Evolutionary conservation across 2,113 vertebrate species (phyloP), one percentile per base, ranked within the genome.

Genomic region (Danionella cerebrum): DNA sequence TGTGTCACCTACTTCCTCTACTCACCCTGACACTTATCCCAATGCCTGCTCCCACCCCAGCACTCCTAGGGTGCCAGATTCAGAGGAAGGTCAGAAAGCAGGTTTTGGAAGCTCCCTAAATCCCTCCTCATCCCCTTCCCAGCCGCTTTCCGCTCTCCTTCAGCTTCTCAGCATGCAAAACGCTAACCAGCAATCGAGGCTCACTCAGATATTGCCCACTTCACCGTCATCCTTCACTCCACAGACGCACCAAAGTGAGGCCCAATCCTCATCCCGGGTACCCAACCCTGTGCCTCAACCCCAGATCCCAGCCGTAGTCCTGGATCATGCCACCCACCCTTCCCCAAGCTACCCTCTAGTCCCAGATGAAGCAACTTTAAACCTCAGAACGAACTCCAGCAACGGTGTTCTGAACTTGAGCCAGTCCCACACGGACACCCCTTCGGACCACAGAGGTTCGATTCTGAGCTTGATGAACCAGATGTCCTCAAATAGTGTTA

Each of bases 61-160:
- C 33, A 47, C 35, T 63, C 65, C 6, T n/a, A 65, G 44, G 35
- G 54, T 70, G 9, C 35, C 18, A 3, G 74, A 76, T 14, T 41
- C 51, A 39, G 70, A 76, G 35, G 74, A 76, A 11, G 39, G 67
- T 36, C 55, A 52, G 14, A 66, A 52, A 57, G 27, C 48, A 11
- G 11, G 57, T 14, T 5, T 63, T 14, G 38, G 5, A 42, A 50
- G 45, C 21, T 57, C 51, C 10, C 54, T 70, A n/a, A n/a, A n/a
- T 12, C 50, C 52, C 5, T 48, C 74, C 18, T 39, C 71, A 58
- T 80, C 68, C 78, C 79, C 65, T 31, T 84, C 77, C 44, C 85
- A 68, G 78, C 81, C 74, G 64, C 76, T 89, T 12, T 89, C 87
- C 11, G 84, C 87, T 50, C 70, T 89, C 39, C 75, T 82, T 25